These are phyloP conservation scores for Opisthocomus hoazin DNA, from an alignment of 2,113 vertebrate genomes.

Conservation along the genomic window DNA sequence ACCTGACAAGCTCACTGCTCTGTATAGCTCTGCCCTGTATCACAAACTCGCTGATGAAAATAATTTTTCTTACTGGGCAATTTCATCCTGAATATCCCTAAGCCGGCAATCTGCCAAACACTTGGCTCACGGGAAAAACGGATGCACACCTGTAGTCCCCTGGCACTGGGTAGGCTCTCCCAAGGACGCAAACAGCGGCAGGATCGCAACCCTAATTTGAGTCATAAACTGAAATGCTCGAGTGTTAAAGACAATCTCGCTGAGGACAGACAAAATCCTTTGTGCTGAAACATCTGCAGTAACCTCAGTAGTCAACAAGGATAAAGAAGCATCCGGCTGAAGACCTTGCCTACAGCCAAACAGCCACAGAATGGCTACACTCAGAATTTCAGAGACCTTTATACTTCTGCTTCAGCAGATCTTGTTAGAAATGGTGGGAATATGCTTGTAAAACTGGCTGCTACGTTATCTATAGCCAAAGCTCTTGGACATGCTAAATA, in stretches of 20 bases:
- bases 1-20: not conserved
- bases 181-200: not conserved
- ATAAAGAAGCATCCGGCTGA: not conserved
- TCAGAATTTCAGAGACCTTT: not conserved
- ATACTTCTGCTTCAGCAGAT: not conserved
- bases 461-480: not conserved
- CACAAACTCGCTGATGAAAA: not conserved
- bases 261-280: not conserved
- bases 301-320: not conserved
- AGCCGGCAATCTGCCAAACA: not conserved
- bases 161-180: not conserved
- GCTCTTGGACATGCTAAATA: not conserved
- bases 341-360: not conserved
- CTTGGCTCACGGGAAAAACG: not conserved
- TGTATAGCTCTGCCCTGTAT: not conserved
- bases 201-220: not conserved
- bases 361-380: not conserved
- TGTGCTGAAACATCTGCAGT: not conserved
- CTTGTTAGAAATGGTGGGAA: not conserved
- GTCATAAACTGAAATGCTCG: not conserved
- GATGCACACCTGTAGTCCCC: not conserved
- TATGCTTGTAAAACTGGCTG: not conserved
- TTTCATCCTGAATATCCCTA: not conserved
- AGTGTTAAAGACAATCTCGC: not conserved
- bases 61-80: not conserved